A percentile compares a stretch with the other conserved stretches of the same genome.
Evolutionary conservation across 2,888 invertebrate genomes (phyloP).

Genomic region (Pseudococcus jackbeardsleyi): DNA sequence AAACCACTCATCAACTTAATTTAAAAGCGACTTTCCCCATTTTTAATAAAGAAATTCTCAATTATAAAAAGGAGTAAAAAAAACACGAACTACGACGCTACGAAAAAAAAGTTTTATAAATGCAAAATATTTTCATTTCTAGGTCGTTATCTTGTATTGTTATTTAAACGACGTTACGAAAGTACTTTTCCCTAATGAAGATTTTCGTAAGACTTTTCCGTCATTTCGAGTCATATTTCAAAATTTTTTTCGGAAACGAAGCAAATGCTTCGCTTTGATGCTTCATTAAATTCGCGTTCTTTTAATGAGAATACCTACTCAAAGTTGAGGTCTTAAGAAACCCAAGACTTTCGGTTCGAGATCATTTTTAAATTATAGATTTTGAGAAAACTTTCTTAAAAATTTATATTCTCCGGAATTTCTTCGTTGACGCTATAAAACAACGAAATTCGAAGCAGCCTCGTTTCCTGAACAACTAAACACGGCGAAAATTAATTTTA

Average conservation of each 20-base stretch:
- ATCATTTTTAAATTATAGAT: not conserved
- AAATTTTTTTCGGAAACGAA: not conserved
- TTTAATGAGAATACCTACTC: not conserved
- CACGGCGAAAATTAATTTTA: not conserved
- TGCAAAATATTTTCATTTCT: constrained; percentile 27
- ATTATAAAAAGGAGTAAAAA: not conserved
- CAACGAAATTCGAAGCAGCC: not conserved
- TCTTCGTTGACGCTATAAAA: not conserved
- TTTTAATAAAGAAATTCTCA: constrained; percentile 14
- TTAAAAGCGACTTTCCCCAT: not conserved
- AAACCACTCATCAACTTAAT: not conserved
- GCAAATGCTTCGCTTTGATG: not conserved
- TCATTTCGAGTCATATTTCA: constrained; percentile 29
- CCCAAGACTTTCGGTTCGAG: not conserved
- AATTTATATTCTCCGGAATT: not conserved
- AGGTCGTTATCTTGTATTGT: constrained; percentile 30
- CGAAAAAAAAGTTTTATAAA: not conserved
- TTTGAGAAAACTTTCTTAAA: not conserved
- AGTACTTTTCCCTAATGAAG: constrained; percentile 1
- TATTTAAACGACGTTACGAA: constrained; percentile 12
- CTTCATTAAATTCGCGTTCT: not conserved
- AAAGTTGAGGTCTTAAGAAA: not conserved
- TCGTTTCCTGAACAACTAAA: not conserved
- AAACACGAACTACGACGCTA: not conserved
- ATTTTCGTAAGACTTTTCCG: constrained; percentile 18